A percentile compares a stretch with the other conserved stretches of the same genome.
phyloP scores from a whole-genome alignment of 2,797 vertebrate species.

The Pseudomugil tenellus region DNA sequence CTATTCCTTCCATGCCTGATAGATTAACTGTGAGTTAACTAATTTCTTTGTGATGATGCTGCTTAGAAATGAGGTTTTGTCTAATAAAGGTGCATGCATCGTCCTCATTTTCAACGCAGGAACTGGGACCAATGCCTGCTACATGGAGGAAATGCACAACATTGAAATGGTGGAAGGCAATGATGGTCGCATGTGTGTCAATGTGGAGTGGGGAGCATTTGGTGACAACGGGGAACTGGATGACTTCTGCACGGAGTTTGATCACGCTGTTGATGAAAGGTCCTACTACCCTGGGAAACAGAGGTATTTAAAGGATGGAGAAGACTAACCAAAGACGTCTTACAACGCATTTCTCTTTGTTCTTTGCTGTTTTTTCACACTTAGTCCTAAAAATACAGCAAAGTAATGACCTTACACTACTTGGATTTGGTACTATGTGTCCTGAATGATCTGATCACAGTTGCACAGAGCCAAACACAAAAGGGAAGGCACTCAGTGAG shows the following conservation, averaged over 20 bases:
- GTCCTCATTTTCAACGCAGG: constrained; percentile 72
- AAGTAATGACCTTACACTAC: neutral
- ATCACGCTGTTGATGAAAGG: constrained; percentile 85
- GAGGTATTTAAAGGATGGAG: constrained; percentile 80
- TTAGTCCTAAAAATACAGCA: neutral
- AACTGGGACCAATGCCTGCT: constrained; percentile 93
- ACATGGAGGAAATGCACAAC: constrained; percentile 97
- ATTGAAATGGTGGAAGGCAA: constrained; percentile 91
- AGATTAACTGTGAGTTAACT: neutral
- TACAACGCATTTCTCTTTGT: neutral
- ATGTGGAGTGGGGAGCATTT: constrained; percentile 97
- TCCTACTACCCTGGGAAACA: constrained; percentile 90
- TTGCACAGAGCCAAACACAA: neutral
- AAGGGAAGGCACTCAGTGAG: neutral
- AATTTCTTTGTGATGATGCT: neutral
- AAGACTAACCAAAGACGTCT: neutral
- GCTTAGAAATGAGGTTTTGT: neutral
- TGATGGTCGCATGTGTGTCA: constrained; percentile 92
- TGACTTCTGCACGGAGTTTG: constrained; percentile 88
- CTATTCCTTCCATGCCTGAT: no score
- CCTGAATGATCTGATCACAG: neutral
- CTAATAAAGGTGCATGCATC: neutral
- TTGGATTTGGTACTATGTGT: neutral
- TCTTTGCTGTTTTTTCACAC: no score
- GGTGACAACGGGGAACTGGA: constrained; percentile 91